Percentiles rank a stretch among this genome's conserved stretches.
phyloP scores from a whole-genome alignment of 2,797 vertebrate species.

The Lophotriccus pileatus region DNA sequence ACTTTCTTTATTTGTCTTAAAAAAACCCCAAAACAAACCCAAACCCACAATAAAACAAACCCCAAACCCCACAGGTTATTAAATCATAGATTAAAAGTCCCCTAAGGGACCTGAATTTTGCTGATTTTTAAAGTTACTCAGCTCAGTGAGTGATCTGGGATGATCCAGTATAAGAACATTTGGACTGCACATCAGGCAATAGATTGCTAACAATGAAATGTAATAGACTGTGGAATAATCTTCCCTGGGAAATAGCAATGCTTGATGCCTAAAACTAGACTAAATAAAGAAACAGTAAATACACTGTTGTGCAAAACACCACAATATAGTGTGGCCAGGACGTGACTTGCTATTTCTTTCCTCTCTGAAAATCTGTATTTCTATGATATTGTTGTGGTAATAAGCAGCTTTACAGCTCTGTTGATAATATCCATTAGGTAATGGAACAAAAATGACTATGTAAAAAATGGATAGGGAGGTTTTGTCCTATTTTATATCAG shows the following conservation, averaged over 20 bases:
- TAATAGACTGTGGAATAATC: neutral
- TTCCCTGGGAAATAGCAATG: neutral
- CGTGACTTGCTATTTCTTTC: slow-evolving; percentile 1
- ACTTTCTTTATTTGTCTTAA: neutral
- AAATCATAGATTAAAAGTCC: neutral
- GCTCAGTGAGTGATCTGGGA: neutral
- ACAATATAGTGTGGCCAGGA: neutral
- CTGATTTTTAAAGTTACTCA: neutral
- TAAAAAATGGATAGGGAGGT: neutral
- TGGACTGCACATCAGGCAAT: neutral
- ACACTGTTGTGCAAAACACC: neutral
- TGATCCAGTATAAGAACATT: neutral
- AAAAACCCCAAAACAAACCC: neutral
- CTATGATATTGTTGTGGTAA: neutral
- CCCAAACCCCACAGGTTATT: neutral
- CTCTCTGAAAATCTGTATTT: neutral
- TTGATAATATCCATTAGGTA: neutral
- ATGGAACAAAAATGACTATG: neutral
- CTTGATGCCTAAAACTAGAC: neutral
- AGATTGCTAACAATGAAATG: neutral
- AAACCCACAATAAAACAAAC: fast-evolving
- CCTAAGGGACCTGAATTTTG: neutral
- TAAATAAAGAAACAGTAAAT: slow-evolving; percentile 2
- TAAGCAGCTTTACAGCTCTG: neutral
- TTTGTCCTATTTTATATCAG: neutral